Conservation (phyloP, 1,140 invertebrate genomes). For the Bradynema listronoti region DNA sequence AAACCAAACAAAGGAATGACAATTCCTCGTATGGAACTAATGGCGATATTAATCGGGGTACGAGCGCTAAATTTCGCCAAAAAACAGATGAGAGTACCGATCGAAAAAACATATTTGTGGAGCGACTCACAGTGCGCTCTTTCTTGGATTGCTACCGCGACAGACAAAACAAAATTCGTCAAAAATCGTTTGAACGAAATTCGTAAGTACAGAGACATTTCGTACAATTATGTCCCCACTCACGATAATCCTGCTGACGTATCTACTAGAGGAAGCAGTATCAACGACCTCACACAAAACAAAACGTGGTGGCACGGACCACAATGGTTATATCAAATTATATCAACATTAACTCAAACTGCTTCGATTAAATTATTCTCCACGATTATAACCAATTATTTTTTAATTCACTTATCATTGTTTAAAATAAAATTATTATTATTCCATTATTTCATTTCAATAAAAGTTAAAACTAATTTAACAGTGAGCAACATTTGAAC, state of each 20-base stretch:
- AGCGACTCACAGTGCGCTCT: slow-evolving; percentile 25
- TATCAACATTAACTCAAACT: too few relatives aligned
- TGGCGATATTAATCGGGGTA: slow-evolving; percentile 11
- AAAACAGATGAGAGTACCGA: neutral
- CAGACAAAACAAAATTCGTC: slow-evolving; percentile 11
- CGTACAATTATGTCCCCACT: slow-evolving; percentile 16
- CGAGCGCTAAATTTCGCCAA: neutral
- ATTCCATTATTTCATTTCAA: too few relatives aligned
- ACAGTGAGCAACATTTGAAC: too few relatives aligned
- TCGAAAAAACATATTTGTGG: slow-evolving; percentile 12
- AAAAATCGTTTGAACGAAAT: slow-evolving; percentile 21
- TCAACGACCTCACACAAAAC: slow-evolving; percentile 11
- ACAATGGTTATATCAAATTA: neutral
- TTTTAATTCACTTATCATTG: too few relatives aligned
- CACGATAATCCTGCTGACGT: slow-evolving; percentile 28
- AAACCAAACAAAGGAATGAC: slow-evolving; percentile 15
- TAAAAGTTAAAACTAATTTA: too few relatives aligned
- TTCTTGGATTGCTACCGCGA: slow-evolving; percentile 7
- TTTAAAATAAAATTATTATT: too few relatives aligned
- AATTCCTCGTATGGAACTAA: slow-evolving; percentile 30
- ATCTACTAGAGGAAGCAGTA: slow-evolving; percentile 7
- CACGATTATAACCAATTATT: too few relatives aligned
- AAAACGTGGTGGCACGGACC: slow-evolving; percentile 25
- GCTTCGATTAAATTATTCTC: too few relatives aligned
- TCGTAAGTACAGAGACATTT: neutral